Evolutionary conservation across 2,113 vertebrate species (phyloP), one percentile per base, ranked within the genome.

Genomic region (Amazona guildingii): DNA sequence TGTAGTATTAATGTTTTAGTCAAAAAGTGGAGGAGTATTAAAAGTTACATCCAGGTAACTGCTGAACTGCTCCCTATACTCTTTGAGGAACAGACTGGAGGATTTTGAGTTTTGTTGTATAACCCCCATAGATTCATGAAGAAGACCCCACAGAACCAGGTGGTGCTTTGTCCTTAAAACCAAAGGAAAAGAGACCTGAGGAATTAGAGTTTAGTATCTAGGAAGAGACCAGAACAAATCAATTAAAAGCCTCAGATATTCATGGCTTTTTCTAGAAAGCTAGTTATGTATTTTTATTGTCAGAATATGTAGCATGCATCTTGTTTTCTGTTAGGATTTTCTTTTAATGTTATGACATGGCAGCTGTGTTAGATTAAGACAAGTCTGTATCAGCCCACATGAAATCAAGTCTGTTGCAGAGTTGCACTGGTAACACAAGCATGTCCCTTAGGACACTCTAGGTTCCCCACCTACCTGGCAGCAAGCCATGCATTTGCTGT

Each of bases 401-500:
- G 49, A 86, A 83, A 64, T 37, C 12, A 77, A 27, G 13, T 35
- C 55, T 80, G 9, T 33, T 31, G 31, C 29, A 79, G 31, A 43
- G 23, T 3, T 86, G 25, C 15, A 17, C 63, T 41, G 19, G 21
- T 33, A 86, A 49, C 2, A 3, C 28, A 68, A 81, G 41, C 21
- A 59, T 7, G 37, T 20, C 3, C 31, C 31, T 31, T 9, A 43
- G 62, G 25, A 51, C 9, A 1, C 20, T 46, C 5, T 4, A 28
- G 14, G 59, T 28, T 31, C 62, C 44, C 25, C 46, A 24, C 51
- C 69, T 57, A 25, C 25, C 17, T 52, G 23, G 13, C 68, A 64
- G 59, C 0, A 0, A 93, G 37, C 41, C 2, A 0, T 12, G 4
- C 1, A 0, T 41, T 17, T 88, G 83, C 35, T 64, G 13, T 41